Conservation (phyloP, 2,797 vertebrate species). For the Xiphophorus birchmanni region DNA sequence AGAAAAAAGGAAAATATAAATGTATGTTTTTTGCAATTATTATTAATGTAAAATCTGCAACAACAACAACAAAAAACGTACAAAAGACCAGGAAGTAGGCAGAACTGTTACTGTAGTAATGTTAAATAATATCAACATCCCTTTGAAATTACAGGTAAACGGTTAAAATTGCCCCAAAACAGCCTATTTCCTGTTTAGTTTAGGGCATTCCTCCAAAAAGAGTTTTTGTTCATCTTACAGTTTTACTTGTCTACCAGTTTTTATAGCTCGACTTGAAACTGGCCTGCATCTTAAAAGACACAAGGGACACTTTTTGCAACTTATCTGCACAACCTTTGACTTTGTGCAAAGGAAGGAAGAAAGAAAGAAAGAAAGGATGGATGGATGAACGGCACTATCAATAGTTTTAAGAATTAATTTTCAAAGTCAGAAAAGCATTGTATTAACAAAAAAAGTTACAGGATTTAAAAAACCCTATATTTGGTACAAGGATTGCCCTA, state of each 20-base stretch:
- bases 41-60: not conserved
- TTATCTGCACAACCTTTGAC: not conserved
- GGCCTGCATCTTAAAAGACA: not conserved
- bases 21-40: not conserved
- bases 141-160: not conserved
- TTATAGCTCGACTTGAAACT: not conserved
- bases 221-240: not conserved
- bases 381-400: not conserved
- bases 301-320: not conserved
- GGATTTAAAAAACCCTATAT: constrained; percentile 28
- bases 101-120: not conserved
- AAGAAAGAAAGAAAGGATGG: not conserved
- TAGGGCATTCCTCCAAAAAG: not conserved
- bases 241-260: not conserved
- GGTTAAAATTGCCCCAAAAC: not conserved
- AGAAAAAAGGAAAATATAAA: not conserved
- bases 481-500: constrained; percentile 60
- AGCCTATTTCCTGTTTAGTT: not conserved
- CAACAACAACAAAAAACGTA: not conserved
- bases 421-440: not conserved
- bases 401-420: constrained; percentile 41
- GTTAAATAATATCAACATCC: not conserved
- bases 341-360: not conserved
- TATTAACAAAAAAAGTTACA: constrained; percentile 39
- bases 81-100: not conserved